Evolutionary conservation across 2,797 vertebrate genomes (phyloP).

Genomic region (Thripadectes ignobilis): DNA sequence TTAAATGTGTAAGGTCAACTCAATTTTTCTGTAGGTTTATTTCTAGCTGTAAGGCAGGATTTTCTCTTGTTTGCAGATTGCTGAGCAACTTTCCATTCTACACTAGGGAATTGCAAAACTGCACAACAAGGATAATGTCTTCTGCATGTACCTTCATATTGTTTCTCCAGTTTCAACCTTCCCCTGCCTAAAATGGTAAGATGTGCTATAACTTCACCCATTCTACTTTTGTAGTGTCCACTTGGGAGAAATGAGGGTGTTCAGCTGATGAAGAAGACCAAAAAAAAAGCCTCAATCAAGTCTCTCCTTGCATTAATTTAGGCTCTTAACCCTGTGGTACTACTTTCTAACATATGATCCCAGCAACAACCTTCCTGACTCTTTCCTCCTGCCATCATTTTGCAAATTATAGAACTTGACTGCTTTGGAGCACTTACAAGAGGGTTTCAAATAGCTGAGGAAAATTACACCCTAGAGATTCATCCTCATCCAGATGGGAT

Average conservation of each 20-base stretch:
- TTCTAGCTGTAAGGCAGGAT: not conserved
- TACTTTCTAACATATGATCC: not conserved
- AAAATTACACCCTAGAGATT: conserved; percentile 51
- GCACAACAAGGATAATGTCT: not conserved
- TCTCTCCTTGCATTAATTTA: not conserved
- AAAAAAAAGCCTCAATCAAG: not conserved
- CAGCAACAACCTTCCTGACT: not conserved
- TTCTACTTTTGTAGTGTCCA: not conserved
- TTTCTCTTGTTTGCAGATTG: not conserved
- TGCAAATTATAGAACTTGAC: conserved; percentile 34
- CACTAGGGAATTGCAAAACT: not conserved
- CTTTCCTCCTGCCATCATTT: not conserved
- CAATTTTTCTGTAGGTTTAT: not conserved
- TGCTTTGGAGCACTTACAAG: conserved; percentile 2
- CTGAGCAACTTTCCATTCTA: not conserved
- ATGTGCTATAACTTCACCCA: not conserved
- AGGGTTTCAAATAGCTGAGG: conserved; percentile 41
- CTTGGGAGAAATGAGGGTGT: not conserved
- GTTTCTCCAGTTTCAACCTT: not conserved
- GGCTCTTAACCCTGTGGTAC: not conserved
- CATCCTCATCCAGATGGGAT: conserved; percentile 37
- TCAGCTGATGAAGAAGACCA: not conserved
- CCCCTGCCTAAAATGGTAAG: not conserved
- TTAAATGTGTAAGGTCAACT: not conserved
- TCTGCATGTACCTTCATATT: not conserved